Evolutionary conservation across 2,797 vertebrate species (phyloP).

Genomic region (Rhabdophis nuchalis): DNA sequence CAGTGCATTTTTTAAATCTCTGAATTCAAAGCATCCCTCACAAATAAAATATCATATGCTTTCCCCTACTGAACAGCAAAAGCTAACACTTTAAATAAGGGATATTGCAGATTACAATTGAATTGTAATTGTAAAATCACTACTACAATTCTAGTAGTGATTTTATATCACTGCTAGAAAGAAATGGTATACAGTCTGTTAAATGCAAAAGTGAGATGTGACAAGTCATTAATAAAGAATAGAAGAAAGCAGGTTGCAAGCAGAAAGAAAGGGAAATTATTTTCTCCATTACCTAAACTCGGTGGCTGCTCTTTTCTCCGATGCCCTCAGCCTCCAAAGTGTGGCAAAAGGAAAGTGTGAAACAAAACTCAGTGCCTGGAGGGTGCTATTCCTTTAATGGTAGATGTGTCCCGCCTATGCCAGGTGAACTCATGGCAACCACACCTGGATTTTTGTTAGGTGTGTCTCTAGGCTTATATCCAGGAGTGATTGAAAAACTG

Average conservation of each 20-base stretch:
- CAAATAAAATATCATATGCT: not conserved
- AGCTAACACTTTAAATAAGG: not conserved
- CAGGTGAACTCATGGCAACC: constrained; percentile 50
- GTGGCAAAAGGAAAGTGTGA: constrained; percentile 24
- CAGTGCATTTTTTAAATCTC: not conserved
- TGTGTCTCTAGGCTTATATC: constrained; percentile 11
- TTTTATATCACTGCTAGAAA: not conserved
- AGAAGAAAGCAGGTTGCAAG: not conserved
- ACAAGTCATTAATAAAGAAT: not conserved
- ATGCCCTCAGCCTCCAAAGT: constrained; percentile 2
- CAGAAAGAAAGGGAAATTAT: accelerated
- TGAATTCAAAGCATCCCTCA: not conserved
- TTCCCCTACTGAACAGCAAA: not conserved
- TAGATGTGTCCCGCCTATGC: constrained; percentile 58
- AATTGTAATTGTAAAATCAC: too few relatives aligned
- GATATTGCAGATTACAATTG: not conserved
- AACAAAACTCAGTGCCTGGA: not conserved
- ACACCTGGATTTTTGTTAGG: constrained; percentile 26
- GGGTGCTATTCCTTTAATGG: constrained; percentile 44
- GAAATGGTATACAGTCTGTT: accelerated
- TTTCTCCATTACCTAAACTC: constrained; percentile 46
- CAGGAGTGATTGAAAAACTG: constrained; percentile 41
- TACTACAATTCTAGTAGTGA: too few relatives aligned
- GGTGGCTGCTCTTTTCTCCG: constrained; percentile 12
- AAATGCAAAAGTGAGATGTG: not conserved